Evolutionary conservation across 2,888 invertebrate species (phyloP).

Genomic region (Cacoxenus indagator): DNA sequence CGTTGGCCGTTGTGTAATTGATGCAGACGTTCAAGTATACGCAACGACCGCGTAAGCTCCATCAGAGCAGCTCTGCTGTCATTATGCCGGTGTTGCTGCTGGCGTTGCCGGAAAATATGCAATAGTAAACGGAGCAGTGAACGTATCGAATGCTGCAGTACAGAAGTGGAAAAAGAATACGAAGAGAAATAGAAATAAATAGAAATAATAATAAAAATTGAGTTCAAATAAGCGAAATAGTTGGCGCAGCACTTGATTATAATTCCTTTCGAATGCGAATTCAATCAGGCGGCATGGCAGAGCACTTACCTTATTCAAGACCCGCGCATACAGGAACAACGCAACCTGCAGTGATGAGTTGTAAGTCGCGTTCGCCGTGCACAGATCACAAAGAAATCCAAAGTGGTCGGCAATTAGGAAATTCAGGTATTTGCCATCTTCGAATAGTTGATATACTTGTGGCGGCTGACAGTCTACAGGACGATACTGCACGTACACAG

Average conservation of each 20-base stretch:
- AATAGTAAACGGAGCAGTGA: slow-evolving; percentile 47
- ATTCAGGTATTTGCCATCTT: slow-evolving; percentile 59
- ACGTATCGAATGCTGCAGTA: slow-evolving; percentile 52
- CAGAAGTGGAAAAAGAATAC: neutral
- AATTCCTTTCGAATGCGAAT: neutral
- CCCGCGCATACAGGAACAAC: slow-evolving; percentile 57
- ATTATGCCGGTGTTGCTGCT: slow-evolving; percentile 27
- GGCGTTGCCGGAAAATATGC: slow-evolving; percentile 38
- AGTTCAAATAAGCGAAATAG: neutral
- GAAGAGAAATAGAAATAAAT: neutral
- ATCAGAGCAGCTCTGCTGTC: neutral
- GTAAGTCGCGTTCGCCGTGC: slow-evolving; percentile 63
- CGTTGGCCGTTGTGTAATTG: slow-evolving; percentile 47
- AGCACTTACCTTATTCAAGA: slow-evolving; percentile 61
- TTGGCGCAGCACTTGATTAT: slow-evolving; percentile 2
- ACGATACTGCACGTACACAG: slow-evolving; percentile 49
- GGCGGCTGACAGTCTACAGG: slow-evolving; percentile 60
- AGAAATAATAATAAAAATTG: slow-evolving; percentile 13
- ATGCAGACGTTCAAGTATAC: slow-evolving; percentile 56
- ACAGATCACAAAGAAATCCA: slow-evolving; percentile 66
- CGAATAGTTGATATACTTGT: slow-evolving; percentile 66
- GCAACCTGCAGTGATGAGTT: slow-evolving; percentile 65
- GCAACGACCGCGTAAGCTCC: slow-evolving; percentile 41
- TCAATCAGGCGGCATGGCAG: slow-evolving; percentile 5
- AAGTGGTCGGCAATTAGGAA: slow-evolving; percentile 69